phyloP scores from a whole-genome alignment of 2,797 vertebrate genomes.

The Gymnopithys bicolor region DNA sequence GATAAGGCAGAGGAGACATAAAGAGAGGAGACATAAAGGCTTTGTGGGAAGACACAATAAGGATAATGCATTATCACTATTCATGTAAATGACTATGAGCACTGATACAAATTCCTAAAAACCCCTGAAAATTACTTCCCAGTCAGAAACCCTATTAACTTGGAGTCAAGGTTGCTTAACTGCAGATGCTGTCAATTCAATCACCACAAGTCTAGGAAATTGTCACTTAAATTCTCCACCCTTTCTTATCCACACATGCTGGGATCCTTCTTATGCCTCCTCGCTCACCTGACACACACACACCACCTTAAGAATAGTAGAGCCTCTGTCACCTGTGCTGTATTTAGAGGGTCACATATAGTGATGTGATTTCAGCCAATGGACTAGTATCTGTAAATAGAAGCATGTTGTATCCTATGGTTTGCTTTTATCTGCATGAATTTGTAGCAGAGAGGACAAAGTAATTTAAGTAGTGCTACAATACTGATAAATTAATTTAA shows the following conservation, averaged over 20 bases:
- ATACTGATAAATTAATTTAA: background rate
- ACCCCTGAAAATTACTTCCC: conserved; percentile 41
- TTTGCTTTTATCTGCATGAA: background rate
- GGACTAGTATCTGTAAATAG: background rate
- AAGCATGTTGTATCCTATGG: background rate
- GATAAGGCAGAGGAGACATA: conserved; percentile 20
- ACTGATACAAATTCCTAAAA: conserved; percentile 54
- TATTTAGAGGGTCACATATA: background rate
- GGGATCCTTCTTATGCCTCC: background rate
- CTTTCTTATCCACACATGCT: background rate
- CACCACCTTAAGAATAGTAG: background rate
- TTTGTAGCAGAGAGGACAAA: background rate
- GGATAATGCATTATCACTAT: conserved; percentile 45
- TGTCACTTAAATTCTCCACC: background rate
- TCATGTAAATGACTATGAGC: conserved; percentile 52
- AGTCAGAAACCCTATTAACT: conserved; percentile 60
- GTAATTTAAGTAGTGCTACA: background rate
- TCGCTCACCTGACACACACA: fast-evolving
- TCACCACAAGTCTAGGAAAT: conserved; percentile 51
- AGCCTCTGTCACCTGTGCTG: background rate
- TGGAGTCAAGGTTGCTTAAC: conserved; percentile 66
- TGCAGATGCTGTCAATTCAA: conserved; percentile 48
- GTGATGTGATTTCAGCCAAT: background rate
- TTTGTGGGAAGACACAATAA: conserved; percentile 32
- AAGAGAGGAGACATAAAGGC: conserved; percentile 16